Conservation (phyloP, 2,888 invertebrate genomes). For the Cremastinae sp. region DNA sequence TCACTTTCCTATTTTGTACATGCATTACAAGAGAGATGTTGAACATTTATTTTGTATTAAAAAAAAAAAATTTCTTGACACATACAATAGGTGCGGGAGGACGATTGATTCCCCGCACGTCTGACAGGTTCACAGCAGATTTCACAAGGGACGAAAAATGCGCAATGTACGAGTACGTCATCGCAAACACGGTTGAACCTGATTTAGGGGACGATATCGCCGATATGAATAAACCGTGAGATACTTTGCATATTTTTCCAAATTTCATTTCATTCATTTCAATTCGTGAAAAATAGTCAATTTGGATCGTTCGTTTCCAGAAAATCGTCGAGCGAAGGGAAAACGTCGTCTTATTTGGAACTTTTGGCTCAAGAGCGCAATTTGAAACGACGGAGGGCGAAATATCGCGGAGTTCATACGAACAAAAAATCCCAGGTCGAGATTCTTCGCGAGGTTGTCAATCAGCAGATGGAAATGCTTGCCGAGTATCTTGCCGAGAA, state of each 20-base stretch:
- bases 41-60: no score
- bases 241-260: constrained; percentile 1
- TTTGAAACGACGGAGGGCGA: constrained; percentile 76
- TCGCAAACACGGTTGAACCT: constrained; percentile 74
- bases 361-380: constrained; percentile 76
- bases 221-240: constrained; percentile 72
- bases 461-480: constrained; percentile 78
- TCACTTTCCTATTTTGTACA: background rate
- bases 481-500: constrained; percentile 69
- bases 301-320: constrained; percentile 65
- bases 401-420: constrained; percentile 77
- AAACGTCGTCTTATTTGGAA: constrained; percentile 70
- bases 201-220: constrained; percentile 75
- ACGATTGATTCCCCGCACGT: constrained; percentile 78
- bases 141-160: constrained; percentile 78
- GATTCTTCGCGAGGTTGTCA: constrained; percentile 77
- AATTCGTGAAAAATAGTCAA: background rate
- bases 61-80: constrained; percentile 63
- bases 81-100: constrained; percentile 74
- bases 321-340: constrained; percentile 59
- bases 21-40: constrained; percentile 2
- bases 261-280: background rate
- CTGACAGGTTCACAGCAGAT: constrained; percentile 77
- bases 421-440: constrained; percentile 78
- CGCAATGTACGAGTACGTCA: constrained; percentile 77